These are phyloP conservation scores for Hypsibius dujardini DNA, from an alignment of 1,140 invertebrate species.

Conservation along the genomic window DNA sequence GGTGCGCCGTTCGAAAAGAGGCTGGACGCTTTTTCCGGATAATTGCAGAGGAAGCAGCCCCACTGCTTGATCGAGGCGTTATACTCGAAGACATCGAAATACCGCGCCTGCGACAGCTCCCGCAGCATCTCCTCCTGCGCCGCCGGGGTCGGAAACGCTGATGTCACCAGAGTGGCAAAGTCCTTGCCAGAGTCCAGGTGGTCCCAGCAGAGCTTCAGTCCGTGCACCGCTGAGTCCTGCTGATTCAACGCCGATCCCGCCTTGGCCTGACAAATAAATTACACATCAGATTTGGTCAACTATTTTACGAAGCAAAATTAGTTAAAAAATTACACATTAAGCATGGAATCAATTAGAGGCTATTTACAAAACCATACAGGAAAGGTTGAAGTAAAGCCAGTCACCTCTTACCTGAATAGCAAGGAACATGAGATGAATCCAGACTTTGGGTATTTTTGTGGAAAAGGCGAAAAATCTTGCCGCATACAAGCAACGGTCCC, in stretches of 20 bases:
- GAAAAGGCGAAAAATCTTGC: slow-evolving; percentile 64
- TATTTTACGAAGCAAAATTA: slow-evolving; percentile 13
- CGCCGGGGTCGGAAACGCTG: slow-evolving; percentile 69
- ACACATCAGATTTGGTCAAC: slow-evolving; percentile 20
- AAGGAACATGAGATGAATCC: slow-evolving; percentile 89
- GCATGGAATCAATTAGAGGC: no score
- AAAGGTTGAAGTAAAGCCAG: not conserved
- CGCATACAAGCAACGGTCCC: slow-evolving; percentile 71
- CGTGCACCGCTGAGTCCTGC: slow-evolving; percentile 58
- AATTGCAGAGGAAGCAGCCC: slow-evolving; percentile 70
- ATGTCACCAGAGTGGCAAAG: slow-evolving; percentile 76
- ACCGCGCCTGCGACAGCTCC: slow-evolving; percentile 64
- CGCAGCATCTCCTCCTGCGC: slow-evolving; percentile 62
- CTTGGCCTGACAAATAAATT: slow-evolving; percentile 42
- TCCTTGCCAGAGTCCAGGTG: slow-evolving; percentile 70
- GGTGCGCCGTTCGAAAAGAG: slow-evolving; percentile 35
- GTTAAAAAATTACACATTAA: no score
- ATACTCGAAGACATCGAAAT: slow-evolving; percentile 78
- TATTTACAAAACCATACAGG: no score
- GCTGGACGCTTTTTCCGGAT: slow-evolving; percentile 64
- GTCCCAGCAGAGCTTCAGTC: slow-evolving; percentile 76
- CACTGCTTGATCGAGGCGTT: slow-evolving; percentile 45
- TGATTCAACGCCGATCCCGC: slow-evolving; percentile 60
- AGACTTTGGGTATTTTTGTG: slow-evolving; percentile 64
- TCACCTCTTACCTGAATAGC: slow-evolving; percentile 51